Evolutionary conservation across 92 coral and sea anemone genomes (phyloP).

Genomic region (Actinostola sp.): DNA sequence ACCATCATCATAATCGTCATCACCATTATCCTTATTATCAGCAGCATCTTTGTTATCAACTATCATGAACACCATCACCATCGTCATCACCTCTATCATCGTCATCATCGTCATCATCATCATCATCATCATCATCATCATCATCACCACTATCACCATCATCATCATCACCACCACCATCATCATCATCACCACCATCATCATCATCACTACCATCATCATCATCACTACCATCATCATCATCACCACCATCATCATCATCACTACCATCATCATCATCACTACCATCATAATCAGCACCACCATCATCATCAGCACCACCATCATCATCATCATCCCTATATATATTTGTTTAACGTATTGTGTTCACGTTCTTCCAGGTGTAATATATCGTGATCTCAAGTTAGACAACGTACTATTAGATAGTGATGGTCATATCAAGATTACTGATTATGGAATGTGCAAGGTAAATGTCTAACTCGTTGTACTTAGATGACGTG

Average conservation of each 20-base stretch:
- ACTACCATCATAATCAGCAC: not conserved
- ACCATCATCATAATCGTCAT: no score
- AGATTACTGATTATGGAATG: conserved; percentile 95
- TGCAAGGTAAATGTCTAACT: conserved; percentile 97
- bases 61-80: no score
- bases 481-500: not conserved
- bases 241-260: not conserved
- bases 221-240: no score
- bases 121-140: not conserved
- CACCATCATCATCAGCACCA: not conserved
- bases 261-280: not conserved
- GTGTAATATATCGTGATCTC: conserved; percentile 88
- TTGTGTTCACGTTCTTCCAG: conserved; percentile 28
- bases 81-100: no score
- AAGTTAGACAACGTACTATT: conserved; percentile 95
- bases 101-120: not conserved
- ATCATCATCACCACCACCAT: no score
- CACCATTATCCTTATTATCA: no score
- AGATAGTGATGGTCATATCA: conserved; percentile 92
- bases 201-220: no score
- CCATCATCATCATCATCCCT: no score
- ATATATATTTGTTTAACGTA: not conserved
- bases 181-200: no score
- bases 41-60: no score
- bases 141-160: no score